Evolutionary conservation across 2,888 invertebrate genomes (phyloP), one percentile per base, ranked within the genome.

Genomic region (Morpho deidamia): DNA sequence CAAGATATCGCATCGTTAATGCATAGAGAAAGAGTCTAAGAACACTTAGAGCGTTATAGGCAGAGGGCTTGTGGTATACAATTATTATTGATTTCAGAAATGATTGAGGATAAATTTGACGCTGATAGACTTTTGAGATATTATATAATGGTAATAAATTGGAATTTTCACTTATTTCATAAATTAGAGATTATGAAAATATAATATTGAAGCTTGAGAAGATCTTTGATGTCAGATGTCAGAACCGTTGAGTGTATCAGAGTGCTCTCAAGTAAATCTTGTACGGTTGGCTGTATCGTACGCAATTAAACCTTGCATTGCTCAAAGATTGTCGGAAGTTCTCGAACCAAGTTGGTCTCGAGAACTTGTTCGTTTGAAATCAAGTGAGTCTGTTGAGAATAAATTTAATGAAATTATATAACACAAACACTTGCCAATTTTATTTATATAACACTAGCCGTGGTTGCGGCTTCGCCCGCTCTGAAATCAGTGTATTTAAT

Each of bases 251-350:
- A 84, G 79, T 76, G 68, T 73, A 76, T 78, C 80, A 84, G 83
- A 78, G 80, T 77, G 73, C 68, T 56, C 80, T 81, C 64, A 66
- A 71, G 69, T 57, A 62, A 63, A 73, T 74, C 62, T 23, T 23
- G 23, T 23, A 68, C 66, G 71, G 74, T 74, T 74, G 76, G 71
- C 70, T 68, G 67, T 67, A 64, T 65, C 63, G 68, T 62, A 71
- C 72, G 70, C 74, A 76, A 80, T 81, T 80, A 81, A 78, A 70
- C 67, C 64, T 71, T 67, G 69, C 70, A 73, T 70, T 73, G 74
- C 70, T 74, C 72, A 75, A 76, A 78, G 73, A 70, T 70, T 67
- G 68, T 53, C 65, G 71, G 71, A 67, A 70, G 68, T 65, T 60
- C 77, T 77, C 52, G 64, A 72, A 59, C 56, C 52, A 58, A 64